A percentile compares a stretch with the other conserved stretches of the same genome.
phyloP scores from a whole-genome alignment of 1,140 invertebrate species.

The Drosophila sucinea region DNA sequence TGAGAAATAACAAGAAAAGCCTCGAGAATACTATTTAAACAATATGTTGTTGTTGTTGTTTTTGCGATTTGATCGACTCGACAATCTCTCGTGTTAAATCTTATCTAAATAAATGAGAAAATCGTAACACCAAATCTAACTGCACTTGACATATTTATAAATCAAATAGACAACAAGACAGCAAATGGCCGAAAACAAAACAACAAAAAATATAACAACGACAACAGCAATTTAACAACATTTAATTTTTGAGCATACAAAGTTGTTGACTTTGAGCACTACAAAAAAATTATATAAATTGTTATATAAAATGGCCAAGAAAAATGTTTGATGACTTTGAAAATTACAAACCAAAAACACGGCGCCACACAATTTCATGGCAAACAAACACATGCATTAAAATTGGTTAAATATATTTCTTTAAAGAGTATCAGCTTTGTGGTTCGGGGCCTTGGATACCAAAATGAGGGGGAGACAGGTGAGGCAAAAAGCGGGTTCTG shows the following conservation, averaged over 20 bases:
- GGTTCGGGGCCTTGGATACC: background rate
- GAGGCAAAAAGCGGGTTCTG: constrained; percentile 1
- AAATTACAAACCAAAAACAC: constrained; percentile 4
- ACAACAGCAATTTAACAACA: constrained; percentile 37
- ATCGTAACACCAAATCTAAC: constrained; percentile 24
- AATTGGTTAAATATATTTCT: constrained; percentile 45
- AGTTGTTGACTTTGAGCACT: constrained; percentile 71
- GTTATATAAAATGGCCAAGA: constrained; percentile 15
- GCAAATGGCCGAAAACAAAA: constrained; percentile 8
- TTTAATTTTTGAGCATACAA: constrained; percentile 66
- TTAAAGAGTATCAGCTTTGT: constrained; percentile 25
- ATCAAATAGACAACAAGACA: constrained; percentile 20
- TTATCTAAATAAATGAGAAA: constrained; percentile 15
- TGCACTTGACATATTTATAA: constrained; percentile 61
- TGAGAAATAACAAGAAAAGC: background rate
- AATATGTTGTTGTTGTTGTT: background rate
- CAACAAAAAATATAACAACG: constrained; percentile 16
- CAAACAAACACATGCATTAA: constrained; percentile 31
- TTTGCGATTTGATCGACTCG: background rate
- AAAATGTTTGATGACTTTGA: constrained; percentile 30
- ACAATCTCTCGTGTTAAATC: constrained; percentile 5
- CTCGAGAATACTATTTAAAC: constrained; percentile 9
- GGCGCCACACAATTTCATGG: constrained; percentile 26
- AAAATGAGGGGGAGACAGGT: background rate
- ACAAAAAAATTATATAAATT: constrained; percentile 33